Evolutionary conservation across 2,888 invertebrate genomes (phyloP).

Genomic region (Notocelia uddmanniana): DNA sequence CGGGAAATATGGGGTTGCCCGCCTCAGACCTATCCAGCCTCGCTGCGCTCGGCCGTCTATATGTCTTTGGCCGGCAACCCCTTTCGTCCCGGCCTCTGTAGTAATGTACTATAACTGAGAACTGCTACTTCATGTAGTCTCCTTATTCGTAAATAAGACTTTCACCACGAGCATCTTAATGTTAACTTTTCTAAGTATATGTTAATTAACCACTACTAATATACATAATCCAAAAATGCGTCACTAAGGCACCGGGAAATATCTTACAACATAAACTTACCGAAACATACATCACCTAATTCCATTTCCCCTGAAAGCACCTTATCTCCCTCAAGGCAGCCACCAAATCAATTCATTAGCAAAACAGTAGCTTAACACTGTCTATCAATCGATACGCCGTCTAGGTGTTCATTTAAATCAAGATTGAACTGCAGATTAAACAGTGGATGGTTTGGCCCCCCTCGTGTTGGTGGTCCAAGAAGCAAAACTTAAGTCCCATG

Average conservation of each 20-base stretch:
- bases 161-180: too few species aligned
- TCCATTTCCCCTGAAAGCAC: conserved; percentile 38
- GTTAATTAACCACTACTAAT: background rate
- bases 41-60: too few species aligned
- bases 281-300: conserved; percentile 21
- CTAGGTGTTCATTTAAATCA: conserved; percentile 83
- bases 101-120: too few species aligned
- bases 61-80: too few species aligned
- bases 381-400: conserved; percentile 73
- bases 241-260: background rate
- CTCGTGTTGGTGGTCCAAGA: conserved; percentile 54
- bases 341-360: conserved; percentile 80
- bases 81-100: too few species aligned
- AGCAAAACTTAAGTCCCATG: background rate
- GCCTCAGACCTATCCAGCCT: too few species aligned
- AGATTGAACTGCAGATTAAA: conserved; percentile 81
- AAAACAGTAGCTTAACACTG: conserved; percentile 74
- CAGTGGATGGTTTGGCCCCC: conserved; percentile 70
- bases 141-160: too few species aligned
- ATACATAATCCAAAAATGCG: background rate
- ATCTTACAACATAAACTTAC: conserved; percentile 2
- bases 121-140: too few species aligned
- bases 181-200: too few species aligned
- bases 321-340: conserved; percentile 44
- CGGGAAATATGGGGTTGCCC: too few species aligned